phyloP scores from a whole-genome alignment of 2,797 vertebrate species.

The Brachyalestes nurse region DNA sequence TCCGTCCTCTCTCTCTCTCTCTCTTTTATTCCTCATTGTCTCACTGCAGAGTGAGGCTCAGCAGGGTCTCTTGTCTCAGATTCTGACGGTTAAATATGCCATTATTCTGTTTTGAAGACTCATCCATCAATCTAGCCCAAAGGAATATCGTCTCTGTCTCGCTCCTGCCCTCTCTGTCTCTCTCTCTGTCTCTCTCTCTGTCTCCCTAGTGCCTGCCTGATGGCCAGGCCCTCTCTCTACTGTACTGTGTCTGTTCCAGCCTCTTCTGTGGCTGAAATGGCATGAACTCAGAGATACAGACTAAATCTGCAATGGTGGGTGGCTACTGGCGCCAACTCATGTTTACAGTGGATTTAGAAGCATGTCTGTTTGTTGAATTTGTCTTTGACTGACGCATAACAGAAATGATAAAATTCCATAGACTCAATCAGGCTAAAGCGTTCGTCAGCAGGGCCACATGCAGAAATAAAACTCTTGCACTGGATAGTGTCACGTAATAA shows the following conservation, averaged over 20 bases:
- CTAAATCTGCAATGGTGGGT: background rate
- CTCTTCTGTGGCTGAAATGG: background rate
- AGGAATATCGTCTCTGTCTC: background rate
- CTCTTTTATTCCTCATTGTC: background rate
- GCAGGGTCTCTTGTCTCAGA: constrained; percentile 17
- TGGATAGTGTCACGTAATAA: background rate
- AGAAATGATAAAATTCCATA: background rate
- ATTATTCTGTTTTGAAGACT: constrained; percentile 28
- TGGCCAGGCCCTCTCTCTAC: background rate
- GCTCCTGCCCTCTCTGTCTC: too few species aligned
- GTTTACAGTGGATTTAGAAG: constrained; percentile 53
- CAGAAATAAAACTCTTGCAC: background rate
- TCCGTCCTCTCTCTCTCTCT: background rate
- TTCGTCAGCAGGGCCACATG: background rate
- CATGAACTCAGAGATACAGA: background rate
- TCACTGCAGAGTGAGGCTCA: background rate
- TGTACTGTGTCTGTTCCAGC: background rate
- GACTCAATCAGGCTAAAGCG: background rate
- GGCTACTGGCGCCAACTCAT: constrained; percentile 34
- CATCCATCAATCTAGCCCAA: constrained; percentile 34
- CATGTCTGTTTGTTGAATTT: constrained; percentile 57
- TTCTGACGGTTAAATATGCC: constrained; percentile 30
- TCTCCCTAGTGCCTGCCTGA: background rate
- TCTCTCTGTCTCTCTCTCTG: background rate
- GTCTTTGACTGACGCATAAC: constrained; percentile 49